Conservation (phyloP, 2,797 vertebrate species). For the Mareca penelope region DNA sequence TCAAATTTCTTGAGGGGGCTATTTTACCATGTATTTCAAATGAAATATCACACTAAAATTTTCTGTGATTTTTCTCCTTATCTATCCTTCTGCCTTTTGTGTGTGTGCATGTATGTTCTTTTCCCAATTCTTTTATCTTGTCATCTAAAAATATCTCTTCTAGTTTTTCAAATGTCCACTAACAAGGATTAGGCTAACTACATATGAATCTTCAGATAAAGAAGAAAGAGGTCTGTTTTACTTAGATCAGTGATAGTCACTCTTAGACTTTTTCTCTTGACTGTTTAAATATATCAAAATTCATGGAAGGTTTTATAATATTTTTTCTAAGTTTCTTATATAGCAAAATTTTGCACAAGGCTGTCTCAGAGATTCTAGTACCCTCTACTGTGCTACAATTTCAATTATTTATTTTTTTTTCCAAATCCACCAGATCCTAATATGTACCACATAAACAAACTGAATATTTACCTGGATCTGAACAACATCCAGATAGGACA, state of each 20-base stretch:
- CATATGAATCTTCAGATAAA: not conserved
- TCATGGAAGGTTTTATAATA: not conserved
- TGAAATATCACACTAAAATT: not conserved
- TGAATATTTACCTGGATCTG: not conserved
- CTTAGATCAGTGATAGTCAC: not conserved
- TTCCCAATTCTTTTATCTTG: not conserved
- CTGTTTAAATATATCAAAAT: not conserved
- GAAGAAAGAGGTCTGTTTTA: fast-evolving
- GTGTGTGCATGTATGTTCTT: not conserved
- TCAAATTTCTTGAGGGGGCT: not conserved
- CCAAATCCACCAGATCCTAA: not conserved
- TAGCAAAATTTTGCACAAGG: not conserved
- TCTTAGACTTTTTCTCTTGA: not conserved
- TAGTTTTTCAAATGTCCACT: not conserved
- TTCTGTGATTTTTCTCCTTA: not conserved
- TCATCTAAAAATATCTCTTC: not conserved
- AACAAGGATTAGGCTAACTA: not conserved
- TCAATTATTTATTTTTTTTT: not conserved
- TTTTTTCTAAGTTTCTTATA: not conserved
- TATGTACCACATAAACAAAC: not conserved
- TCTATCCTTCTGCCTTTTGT: not conserved
- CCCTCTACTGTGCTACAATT: slow-evolving; percentile 69
- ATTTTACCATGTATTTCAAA: not conserved
- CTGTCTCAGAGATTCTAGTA: slow-evolving; percentile 53
- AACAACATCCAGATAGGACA: not conserved